A percentile compares a stretch with the other conserved stretches of the same genome.
Conservation (phyloP, 2,888 invertebrate genomes). For the Lumbricus terrestris region DNA sequence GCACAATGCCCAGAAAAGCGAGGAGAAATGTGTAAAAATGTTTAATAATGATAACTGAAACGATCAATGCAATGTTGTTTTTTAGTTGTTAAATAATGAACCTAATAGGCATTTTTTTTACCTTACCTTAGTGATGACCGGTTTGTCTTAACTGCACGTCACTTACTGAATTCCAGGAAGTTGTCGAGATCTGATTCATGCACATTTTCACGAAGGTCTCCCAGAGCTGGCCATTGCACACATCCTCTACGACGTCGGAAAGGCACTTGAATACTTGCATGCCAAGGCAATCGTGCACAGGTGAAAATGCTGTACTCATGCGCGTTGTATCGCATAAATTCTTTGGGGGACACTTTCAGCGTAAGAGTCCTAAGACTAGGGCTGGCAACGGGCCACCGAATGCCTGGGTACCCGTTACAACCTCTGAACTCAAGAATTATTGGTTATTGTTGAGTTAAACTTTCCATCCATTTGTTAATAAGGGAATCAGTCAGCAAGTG, state of each 20-base stretch:
- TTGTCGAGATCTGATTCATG: slow-evolving; percentile 74
- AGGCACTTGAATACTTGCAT: slow-evolving; percentile 81
- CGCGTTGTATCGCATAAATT: not conserved
- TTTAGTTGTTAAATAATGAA: not conserved
- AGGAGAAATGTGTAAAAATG: too few species aligned
- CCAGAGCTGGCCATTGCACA: slow-evolving; percentile 79
- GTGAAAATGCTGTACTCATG: slow-evolving; percentile 59
- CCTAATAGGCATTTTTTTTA: not conserved
- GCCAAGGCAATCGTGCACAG: slow-evolving; percentile 80
- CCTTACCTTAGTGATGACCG: too few species aligned
- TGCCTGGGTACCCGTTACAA: too few species aligned
- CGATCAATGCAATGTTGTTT: not conserved
- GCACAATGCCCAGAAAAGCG: too few species aligned
- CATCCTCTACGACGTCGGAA: slow-evolving; percentile 75
- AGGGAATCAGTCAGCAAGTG: too few species aligned
- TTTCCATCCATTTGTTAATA: too few species aligned
- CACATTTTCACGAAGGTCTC: slow-evolving; percentile 75
- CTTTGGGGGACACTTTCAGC: not conserved
- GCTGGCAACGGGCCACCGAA: too few species aligned
- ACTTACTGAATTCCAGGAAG: slow-evolving; percentile 64
- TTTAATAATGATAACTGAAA: too few species aligned
- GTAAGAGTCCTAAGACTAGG: not conserved
- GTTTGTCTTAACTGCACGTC: not conserved
- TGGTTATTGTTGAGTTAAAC: not conserved
- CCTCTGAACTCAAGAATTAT: not conserved